Evolutionary conservation across 2,797 vertebrate species (phyloP).

Genomic region (Sphaeramia orbicularis): DNA sequence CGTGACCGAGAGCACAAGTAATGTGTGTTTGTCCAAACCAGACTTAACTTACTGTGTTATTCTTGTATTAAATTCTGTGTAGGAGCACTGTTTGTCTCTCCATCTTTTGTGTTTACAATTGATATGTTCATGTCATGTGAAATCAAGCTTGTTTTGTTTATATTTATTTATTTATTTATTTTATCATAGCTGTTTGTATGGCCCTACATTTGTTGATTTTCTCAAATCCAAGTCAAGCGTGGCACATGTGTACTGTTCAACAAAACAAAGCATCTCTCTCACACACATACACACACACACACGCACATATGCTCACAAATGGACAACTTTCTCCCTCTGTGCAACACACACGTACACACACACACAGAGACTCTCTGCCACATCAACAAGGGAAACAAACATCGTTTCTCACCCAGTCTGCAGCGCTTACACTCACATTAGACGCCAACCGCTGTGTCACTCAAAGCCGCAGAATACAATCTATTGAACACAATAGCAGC

Average conservation of each 20-base stretch:
- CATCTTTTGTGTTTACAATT: conserved; percentile 3
- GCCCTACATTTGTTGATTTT: conserved; percentile 54
- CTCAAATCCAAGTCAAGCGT: conserved; percentile 53
- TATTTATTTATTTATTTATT: conserved; percentile 6
- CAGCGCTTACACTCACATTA: conserved; percentile 60
- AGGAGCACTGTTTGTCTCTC: neutral
- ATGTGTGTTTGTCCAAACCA: conserved; percentile 20
- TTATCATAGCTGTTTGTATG: conserved; percentile 13
- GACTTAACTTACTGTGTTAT: conserved; percentile 13
- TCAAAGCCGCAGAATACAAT: conserved; percentile 67
- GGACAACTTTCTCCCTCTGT: neutral
- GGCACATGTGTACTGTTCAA: conserved; percentile 36
- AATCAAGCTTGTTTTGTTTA: conserved; percentile 18
- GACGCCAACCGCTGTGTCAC: conserved; percentile 68
- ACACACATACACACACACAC: neutral
- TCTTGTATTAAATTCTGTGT: conserved; percentile 11
- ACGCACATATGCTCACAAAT: neutral
- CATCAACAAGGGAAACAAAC: conserved; percentile 70
- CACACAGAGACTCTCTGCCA: conserved; percentile 24
- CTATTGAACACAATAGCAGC: conserved; percentile 67
- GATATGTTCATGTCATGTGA: conserved; percentile 17
- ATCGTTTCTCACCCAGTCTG: conserved; percentile 67
- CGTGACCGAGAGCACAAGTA: neutral
- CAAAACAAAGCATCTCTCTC: conserved; percentile 52
- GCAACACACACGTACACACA: conserved; percentile 6